Conservation (phyloP, 2,888 invertebrate species). For the Drosophila mettleri region DNA sequence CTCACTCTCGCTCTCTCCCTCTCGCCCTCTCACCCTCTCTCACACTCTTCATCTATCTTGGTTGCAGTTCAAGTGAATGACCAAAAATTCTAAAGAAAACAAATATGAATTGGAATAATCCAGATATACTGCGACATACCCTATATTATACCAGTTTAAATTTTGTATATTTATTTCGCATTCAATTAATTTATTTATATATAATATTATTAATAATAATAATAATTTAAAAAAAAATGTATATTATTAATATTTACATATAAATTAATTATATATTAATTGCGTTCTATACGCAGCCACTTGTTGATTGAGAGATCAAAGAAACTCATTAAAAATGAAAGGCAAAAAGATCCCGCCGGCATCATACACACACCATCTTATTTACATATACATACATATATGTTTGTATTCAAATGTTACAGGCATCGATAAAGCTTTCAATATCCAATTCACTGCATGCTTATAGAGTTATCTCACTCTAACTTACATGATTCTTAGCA, state of each 20-base stretch:
- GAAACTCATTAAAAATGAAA: neutral
- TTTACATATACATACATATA: too few species aligned
- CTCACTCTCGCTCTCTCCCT: too few species aligned
- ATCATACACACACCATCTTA: too few species aligned
- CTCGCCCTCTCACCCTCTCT: neutral
- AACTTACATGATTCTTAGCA: neutral
- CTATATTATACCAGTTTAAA: neutral
- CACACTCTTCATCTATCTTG: neutral
- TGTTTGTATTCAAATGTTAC: neutral
- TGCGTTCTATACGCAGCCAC: neutral
- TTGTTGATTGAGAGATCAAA: neutral
- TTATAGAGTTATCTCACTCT: neutral
- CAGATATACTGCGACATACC: conserved; percentile 1
- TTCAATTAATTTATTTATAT: too few species aligned
- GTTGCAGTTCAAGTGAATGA: conserved; percentile 18
- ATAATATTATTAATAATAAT: neutral
- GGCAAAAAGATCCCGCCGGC: neutral
- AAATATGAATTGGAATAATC: neutral
- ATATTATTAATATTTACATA: neutral
- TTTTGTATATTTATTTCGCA: neutral
- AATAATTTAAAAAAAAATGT: too few species aligned
- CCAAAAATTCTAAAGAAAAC: conserved; percentile 28
- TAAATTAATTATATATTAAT: neutral
- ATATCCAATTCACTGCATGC: neutral
- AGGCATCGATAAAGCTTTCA: neutral